phyloP scores from a whole-genome alignment of 2,888 invertebrate species.

The Pediacus dermestoides region DNA sequence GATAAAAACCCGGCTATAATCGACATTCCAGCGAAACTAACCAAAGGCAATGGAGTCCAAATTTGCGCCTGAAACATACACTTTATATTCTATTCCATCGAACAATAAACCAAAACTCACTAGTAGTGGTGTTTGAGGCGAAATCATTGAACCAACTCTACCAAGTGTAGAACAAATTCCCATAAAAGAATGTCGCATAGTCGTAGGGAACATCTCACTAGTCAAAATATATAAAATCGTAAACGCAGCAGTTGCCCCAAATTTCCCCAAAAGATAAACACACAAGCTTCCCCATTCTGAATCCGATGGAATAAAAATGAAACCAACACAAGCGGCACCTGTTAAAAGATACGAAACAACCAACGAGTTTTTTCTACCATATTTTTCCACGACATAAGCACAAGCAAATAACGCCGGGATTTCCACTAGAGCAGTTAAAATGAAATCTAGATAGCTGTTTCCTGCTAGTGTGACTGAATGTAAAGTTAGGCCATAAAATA shows the following conservation, averaged over 20 bases:
- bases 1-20: constrained; percentile 60
- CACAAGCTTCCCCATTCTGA: constrained; percentile 52
- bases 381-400: constrained; percentile 59
- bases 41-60: constrained; percentile 56
- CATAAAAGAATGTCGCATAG: constrained; percentile 59
- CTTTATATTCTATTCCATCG: constrained; percentile 5
- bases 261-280: constrained; percentile 61
- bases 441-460: constrained; percentile 74
- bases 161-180: constrained; percentile 65
- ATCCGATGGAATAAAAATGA: constrained; percentile 59
- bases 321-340: constrained; percentile 56
- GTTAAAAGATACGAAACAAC: constrained; percentile 61
- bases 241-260: constrained; percentile 63
- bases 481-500: constrained; percentile 77
- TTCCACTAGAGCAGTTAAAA: constrained; percentile 64
- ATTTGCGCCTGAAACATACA: constrained; percentile 39
- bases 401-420: constrained; percentile 69
- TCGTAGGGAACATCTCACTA: constrained; percentile 67
- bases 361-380: constrained; percentile 63
- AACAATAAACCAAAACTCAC: constrained; percentile 46
- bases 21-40: constrained; percentile 62
- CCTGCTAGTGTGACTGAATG: constrained; percentile 73
- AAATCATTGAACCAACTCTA: constrained; percentile 61
- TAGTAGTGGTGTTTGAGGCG: constrained; percentile 65
- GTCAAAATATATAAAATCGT: constrained; percentile 64